Base-by-base conservation (phyloP, 1,140 invertebrate genomes). In the Dendrolimus kikuchii region DNA sequence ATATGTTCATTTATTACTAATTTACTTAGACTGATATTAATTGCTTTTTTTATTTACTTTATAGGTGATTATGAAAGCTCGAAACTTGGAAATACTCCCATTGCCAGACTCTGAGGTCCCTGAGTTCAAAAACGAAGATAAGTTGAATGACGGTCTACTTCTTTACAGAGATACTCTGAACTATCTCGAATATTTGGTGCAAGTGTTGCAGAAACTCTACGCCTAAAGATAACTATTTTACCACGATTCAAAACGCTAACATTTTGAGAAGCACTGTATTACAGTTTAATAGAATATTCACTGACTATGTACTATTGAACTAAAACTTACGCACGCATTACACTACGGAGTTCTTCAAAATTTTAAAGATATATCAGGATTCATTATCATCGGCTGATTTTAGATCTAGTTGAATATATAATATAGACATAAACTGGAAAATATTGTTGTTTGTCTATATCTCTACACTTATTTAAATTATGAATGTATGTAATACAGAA, bases 121-220 rank as follows among this genome's bases (percentile, higher is more conserved):
- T 0, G 58, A 71, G 23, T 62, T 84, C 52, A 63, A 66, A 40
- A 49, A 66, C 7, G 47, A 59, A 4, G 67, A 81, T 43, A 71
- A 68, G 51, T 49, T 77, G 40, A 58, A 55, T 2, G 59, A 63
- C 45, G 71, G 69, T 5, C 58, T 78, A 6, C 66, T 75, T 40
- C 68, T 86, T 6, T 86, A 84, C 67, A 60, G 82, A 41, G 82
- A 84, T 51, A 81, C 80, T 6, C 65, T 86, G 6, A 79, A 78
- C 57, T 83, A 81, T 53, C 60, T 86, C 63, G 73, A 84, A 9
- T 86, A 86, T 53, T 62, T 86, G 44, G 57, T 51, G 6, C 73
- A 81, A 55, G 72, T 86, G 43, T 85, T 85, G 66, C 59, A 74
- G 54, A 74, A 66, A 44, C 73, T 81, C 63, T 70, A 72, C 55